These are phyloP conservation scores for Xerus inauris DNA, from an alignment of 2,113 vertebrate genomes.

Conservation along the genomic window DNA sequence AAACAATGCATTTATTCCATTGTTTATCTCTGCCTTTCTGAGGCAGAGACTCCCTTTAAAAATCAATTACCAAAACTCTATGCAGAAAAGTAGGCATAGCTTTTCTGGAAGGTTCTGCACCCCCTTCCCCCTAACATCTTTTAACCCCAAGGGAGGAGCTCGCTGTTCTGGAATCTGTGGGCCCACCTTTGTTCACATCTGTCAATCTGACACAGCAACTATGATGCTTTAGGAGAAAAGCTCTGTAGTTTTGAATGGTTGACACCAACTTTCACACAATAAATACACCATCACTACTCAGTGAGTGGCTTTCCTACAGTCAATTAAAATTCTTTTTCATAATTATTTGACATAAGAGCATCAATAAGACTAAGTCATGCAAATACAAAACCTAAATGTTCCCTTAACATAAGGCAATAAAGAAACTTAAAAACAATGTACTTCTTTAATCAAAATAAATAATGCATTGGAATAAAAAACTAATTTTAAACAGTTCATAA, in stretches of 20 bases:
- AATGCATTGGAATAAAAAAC: conserved; percentile 55
- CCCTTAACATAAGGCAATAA: conserved; percentile 57
- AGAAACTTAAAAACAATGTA: conserved; percentile 36
- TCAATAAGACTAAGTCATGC: conserved; percentile 44
- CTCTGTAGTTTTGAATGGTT: background rate
- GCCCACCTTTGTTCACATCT: background rate
- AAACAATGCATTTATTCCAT: no score
- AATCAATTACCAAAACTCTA: background rate
- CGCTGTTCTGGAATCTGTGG: background rate
- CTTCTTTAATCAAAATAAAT: conserved; percentile 70
- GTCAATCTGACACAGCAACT: background rate
- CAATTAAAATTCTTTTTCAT: conserved; percentile 55
- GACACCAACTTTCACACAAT: background rate
- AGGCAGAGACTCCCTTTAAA: background rate
- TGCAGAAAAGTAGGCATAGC: background rate
- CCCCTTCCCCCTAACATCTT: background rate
- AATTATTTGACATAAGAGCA: conserved; percentile 43
- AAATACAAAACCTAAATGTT: conserved; percentile 54
- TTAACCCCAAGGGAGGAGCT: background rate
- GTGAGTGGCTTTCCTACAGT: background rate
- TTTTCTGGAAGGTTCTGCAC: background rate
- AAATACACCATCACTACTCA: background rate
- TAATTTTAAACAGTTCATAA: conserved; percentile 52
- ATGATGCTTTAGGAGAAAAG: background rate
- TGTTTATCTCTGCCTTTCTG: no score